Conservation (phyloP, 1,140 invertebrate species). For the Drosophila sp. region DNA sequence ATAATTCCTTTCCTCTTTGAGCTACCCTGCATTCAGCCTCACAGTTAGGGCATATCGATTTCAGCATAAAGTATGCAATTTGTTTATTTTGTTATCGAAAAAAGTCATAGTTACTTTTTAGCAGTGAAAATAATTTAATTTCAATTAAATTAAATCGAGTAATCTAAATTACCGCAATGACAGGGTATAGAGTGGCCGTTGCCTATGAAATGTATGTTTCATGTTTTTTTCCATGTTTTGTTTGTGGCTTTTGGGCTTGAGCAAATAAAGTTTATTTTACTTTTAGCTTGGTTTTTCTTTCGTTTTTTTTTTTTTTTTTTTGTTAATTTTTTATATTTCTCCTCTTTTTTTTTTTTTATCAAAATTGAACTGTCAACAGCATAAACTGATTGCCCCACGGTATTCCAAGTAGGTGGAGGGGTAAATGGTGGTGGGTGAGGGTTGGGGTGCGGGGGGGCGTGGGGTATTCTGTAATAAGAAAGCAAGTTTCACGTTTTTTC, state of each 20-base stretch:
- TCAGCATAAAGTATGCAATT: too few relatives aligned
- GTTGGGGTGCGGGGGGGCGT: neutral
- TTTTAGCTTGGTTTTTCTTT: neutral
- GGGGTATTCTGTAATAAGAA: constrained; percentile 28
- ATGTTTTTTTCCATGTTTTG: neutral
- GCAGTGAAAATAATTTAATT: too few relatives aligned
- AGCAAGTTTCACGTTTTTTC: constrained; percentile 43
- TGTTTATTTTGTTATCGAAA: too few relatives aligned
- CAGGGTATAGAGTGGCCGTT: neutral
- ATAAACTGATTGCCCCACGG: constrained; percentile 61
- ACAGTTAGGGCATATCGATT: neutral
- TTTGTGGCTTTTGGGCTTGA: constrained; percentile 12
- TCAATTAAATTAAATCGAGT: too few relatives aligned
- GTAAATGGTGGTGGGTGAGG: neutral
- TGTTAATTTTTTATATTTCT: neutral
- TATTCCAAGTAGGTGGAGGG: constrained; percentile 37
- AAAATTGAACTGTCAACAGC: constrained; percentile 71
- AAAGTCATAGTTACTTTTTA: too few relatives aligned
- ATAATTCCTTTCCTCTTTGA: neutral
- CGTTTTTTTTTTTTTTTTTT: neutral
- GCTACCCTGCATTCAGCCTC: neutral
- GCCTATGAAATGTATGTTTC: neutral
- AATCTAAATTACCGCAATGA: neutral
- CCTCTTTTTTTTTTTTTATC: constrained; percentile 2
- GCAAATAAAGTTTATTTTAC: constrained; percentile 17